Percentiles rank a stretch among this genome's conserved stretches.
Evolutionary conservation across 1,140 invertebrate species (phyloP).

Genomic region (Aradophagus sp.): DNA sequence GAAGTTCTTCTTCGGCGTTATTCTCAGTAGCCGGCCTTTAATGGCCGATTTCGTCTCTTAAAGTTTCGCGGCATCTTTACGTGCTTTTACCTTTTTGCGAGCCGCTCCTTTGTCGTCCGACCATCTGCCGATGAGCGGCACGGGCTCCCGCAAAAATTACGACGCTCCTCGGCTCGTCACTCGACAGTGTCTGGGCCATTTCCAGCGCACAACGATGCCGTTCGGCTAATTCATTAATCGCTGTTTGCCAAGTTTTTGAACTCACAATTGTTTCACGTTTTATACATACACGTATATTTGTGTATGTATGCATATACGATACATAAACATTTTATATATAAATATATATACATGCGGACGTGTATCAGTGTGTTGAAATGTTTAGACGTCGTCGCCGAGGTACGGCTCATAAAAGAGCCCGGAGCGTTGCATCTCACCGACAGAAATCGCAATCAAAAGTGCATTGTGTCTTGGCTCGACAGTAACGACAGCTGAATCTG

Average conservation of each 20-base stretch:
- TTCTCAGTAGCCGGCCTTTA: slow-evolving; percentile 54
- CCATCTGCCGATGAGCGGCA: slow-evolving; percentile 26
- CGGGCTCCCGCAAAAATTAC: slow-evolving; percentile 41
- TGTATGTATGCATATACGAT: no score
- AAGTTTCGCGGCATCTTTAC: slow-evolving; percentile 23
- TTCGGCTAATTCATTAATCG: slow-evolving; percentile 49
- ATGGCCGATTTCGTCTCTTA: slow-evolving; percentile 46
- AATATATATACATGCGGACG: no score
- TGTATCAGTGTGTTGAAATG: slow-evolving; percentile 38
- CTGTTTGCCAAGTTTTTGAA: slow-evolving; percentile 30
- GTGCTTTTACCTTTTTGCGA: slow-evolving; percentile 25
- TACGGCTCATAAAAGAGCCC: slow-evolving; percentile 26
- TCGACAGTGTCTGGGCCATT: slow-evolving; percentile 26
- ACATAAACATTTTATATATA: no score
- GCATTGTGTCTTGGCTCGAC: slow-evolving; percentile 40
- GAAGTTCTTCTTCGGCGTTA: slow-evolving; percentile 54
- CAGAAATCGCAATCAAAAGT: slow-evolving; percentile 46
- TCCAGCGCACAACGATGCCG: slow-evolving; percentile 37
- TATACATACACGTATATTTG: slow-evolving; percentile 27
- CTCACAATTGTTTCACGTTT: slow-evolving; percentile 9
- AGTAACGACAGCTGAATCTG: slow-evolving; percentile 47
- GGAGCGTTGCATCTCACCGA: slow-evolving; percentile 14
- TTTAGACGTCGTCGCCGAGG: slow-evolving; percentile 29
- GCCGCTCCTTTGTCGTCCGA: slow-evolving; percentile 38
- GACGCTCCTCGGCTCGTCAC: slow-evolving; percentile 11